Base-by-base conservation (phyloP, 2,113 vertebrate genomes). In the Sminthopsis crassicaudata region DNA sequence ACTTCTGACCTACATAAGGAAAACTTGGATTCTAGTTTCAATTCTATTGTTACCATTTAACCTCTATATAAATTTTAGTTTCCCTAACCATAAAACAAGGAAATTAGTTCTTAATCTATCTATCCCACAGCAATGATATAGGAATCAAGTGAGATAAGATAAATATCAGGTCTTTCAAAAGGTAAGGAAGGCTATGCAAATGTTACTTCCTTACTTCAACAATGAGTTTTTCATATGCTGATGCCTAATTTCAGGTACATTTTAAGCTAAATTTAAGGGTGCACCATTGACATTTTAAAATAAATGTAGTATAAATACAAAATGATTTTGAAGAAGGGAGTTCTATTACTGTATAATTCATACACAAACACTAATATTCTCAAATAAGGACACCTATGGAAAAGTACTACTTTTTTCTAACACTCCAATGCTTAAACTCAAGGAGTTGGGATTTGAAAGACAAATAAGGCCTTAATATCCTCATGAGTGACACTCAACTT, bases 381-480 rank as follows among this genome's bases (percentile, higher is more conserved):
- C 94, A 57, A 90, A 93, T 76, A 96, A 93, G 89, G 51, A 0
- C 54, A 84, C 94, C 3, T 12, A 2, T 91, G 88, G 42, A 52
- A 94, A 46, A 22, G 22, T 36, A 48, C 5, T 8, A 55, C 48
- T 36, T 57, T 0, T 60, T 10, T 89, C 96, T 92, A 94, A 97
- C 95, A 96, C 0, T 0, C 26, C 95, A 92, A 97, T 50, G 92
- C 4, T 42, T 42, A 24, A 97, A 96, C 90, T 22, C 25, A 8
- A 50, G 51, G 9, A 51, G 0, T 12, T 92, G 46, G 27, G 10
- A 93, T 4, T 12, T 1, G 11, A 14, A 52, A 96, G 12, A 67
- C 6, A 96, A 93, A 55, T 0, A 94, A 42, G 57, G 91, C 92
- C 92, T 57, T 95, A 0, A 90, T 48, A 11, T 42, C 1, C 2